Evolutionary conservation across 2,888 invertebrate genomes (phyloP).

Genomic region (Andrena bucephala): DNA sequence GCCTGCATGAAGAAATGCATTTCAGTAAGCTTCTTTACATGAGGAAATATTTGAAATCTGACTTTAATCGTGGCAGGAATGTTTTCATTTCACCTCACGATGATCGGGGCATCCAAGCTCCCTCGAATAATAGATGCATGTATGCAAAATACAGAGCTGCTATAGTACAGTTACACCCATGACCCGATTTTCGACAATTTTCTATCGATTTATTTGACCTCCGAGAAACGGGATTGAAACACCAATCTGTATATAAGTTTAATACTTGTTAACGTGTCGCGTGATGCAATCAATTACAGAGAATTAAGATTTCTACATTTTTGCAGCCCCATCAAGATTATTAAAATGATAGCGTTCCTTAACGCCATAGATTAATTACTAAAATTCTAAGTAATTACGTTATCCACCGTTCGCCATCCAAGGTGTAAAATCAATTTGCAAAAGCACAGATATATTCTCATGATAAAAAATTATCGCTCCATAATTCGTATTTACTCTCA

Average conservation of each 20-base stretch:
- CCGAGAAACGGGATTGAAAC: not conserved
- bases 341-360: not conserved
- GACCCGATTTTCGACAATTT: conserved; percentile 62
- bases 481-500: not conserved
- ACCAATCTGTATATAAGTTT: not conserved
- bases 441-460: no score
- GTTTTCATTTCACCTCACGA: conserved; percentile 21
- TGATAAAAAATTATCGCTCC: not conserved
- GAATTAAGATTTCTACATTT: not conserved
- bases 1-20: not conserved
- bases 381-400: no score
- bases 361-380: no score
- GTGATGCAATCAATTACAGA: not conserved
- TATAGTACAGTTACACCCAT: conserved; percentile 30
- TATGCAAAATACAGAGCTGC: conserved; percentile 52
- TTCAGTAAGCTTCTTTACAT: not conserved
- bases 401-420: no score
- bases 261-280: not conserved
- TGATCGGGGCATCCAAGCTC: conserved; percentile 12
- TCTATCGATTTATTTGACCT: conserved; percentile 61
- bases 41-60: not conserved
- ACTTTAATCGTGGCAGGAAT: conserved; percentile 20
- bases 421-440: no score
- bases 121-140: conserved; percentile 54
- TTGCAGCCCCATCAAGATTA: not conserved